These are phyloP conservation scores for Antheraea assamensis DNA, from an alignment of 2,888 invertebrate species.

Conservation along the genomic window DNA sequence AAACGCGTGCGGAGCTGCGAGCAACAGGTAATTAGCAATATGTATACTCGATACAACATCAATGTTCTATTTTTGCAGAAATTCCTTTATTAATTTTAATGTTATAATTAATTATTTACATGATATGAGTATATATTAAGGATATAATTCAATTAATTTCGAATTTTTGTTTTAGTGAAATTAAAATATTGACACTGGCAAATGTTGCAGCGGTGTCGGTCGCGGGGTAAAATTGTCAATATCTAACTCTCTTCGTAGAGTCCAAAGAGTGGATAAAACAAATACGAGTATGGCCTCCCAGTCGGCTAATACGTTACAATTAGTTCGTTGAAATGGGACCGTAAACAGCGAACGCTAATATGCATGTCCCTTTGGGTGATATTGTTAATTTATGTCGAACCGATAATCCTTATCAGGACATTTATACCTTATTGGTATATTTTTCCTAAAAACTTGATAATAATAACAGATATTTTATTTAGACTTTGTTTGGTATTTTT, in stretches of 20 bases:
- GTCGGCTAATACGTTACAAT: constrained; percentile 11
- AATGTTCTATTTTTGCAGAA: too few species aligned
- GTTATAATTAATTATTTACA: too few species aligned
- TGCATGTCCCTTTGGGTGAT: constrained; percentile 12
- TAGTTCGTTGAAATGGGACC: neutral
- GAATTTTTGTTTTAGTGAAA: neutral
- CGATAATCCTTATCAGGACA: constrained; percentile 15
- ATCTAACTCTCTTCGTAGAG: neutral
- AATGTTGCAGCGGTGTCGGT: neutral
- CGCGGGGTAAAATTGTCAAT: neutral
- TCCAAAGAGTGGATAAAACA: neutral
- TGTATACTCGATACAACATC: too few species aligned
- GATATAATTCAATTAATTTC: too few species aligned
- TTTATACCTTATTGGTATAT: neutral
- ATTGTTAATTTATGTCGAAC: constrained; percentile 17
- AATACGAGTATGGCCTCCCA: neutral
- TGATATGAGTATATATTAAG: too few species aligned
- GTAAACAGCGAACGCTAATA: constrained; percentile 15
- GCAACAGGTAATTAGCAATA: too few species aligned
- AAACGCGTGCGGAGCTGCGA: too few species aligned
- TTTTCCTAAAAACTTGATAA: neutral
- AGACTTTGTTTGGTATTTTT: too few species aligned
- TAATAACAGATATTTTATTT: neutral
- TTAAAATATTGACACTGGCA: neutral
- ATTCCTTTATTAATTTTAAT: too few species aligned